These are phyloP conservation scores for Xiphorhynchus elegans DNA, from an alignment of 2,113 vertebrate species.

Conservation along the genomic window DNA sequence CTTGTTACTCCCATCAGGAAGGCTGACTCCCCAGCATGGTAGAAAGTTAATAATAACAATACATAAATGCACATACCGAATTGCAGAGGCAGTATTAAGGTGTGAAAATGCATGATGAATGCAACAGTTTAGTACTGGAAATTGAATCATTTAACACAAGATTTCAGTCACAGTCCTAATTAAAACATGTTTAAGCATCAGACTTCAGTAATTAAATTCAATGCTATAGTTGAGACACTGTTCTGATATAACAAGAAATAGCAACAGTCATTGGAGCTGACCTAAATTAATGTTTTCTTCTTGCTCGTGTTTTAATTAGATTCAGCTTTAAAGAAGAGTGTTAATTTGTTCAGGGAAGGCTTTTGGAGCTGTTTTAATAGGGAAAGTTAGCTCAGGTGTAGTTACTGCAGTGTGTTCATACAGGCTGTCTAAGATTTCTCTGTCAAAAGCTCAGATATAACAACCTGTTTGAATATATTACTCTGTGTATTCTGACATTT, in stretches of 20 bases:
- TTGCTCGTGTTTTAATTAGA: neutral
- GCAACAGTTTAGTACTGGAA: slow-evolving; percentile 18
- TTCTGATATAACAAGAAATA: neutral
- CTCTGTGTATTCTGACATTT: slow-evolving; percentile 4
- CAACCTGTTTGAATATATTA: slow-evolving; percentile 20
- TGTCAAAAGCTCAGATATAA: slow-evolving; percentile 13
- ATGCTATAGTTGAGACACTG: neutral
- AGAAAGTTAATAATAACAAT: neutral
- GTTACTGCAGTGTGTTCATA: neutral
- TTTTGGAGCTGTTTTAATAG: neutral
- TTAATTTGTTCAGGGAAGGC: neutral
- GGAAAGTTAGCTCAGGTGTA: neutral
- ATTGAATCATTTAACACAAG: neutral
- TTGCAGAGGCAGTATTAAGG: neutral
- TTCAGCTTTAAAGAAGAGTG: neutral
- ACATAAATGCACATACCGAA: neutral
- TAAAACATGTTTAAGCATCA: slow-evolving; percentile 18
- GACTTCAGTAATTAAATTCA: slow-evolving; percentile 39
- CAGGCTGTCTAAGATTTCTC: slow-evolving; percentile 28
- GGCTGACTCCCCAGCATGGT: neutral
- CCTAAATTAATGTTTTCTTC: slow-evolving; percentile 24
- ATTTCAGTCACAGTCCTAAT: slow-evolving; percentile 7
- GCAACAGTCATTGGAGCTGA: neutral
- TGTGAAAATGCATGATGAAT: neutral
- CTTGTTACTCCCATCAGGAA: neutral